Base-by-base conservation (phyloP, 1,140 invertebrate species). In the Armadillidium nasatum region DNA sequence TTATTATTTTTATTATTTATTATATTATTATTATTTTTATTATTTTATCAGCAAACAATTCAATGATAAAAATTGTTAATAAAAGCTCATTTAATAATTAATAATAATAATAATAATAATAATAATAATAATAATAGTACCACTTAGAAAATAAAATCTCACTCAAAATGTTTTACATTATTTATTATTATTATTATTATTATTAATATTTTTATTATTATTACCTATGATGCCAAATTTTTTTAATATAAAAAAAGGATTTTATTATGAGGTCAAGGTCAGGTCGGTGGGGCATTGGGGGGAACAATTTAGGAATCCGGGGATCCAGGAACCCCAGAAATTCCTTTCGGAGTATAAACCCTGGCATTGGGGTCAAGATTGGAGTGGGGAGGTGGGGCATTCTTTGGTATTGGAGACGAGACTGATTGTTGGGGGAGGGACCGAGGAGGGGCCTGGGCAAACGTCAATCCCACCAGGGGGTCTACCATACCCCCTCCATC, bases 361-460 rank as follows among this genome's bases (percentile, higher is more conserved):
- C 91, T 91, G 75, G 94, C 94, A 86, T 96, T 95, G 68, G 94
- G 94, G 87, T 96, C 94, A 76, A 96, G 88, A 79, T 89, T 92
- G 15, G 92, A 93, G 71, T 84, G 85, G 75, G 72, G 83, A 74
- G 77, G 71, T 70, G 82, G 82, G 66, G 83, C 81, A 73, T 76
- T 82, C 43, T 72, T 76, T 33, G 75, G 74, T 70, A 72, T 73
- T 10, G 79, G 77, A 19, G 74, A 73, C n/a, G 74, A 76, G 44
- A 78, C 77, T 70, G 76, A 81, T 54, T 79, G 72, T 72, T 79
- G 75, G 66, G 81, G 82, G 73, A 76, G 79, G 69, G 77, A 74
- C 22, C 74, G 60, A 66, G 69, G 79, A n/a, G 72, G 78, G 21
- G 76, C 74, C 10, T 54, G 72, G 71, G 76, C 19, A 54, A 79